Conservation (phyloP, 1,140 invertebrate species). For the Delia radicum region DNA sequence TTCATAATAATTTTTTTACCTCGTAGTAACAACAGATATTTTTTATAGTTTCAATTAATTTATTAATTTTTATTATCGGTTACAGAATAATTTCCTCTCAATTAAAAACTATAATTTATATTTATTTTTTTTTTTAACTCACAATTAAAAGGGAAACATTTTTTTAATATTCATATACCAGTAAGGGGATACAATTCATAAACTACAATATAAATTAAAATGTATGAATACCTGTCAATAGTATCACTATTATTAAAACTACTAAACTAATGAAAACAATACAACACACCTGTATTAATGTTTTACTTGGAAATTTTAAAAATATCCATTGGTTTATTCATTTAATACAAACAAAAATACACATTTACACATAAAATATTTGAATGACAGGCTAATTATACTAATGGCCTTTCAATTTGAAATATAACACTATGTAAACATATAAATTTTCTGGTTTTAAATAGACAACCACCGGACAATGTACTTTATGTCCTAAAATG, state of each 20-base stretch:
- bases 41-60: not conserved
- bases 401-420: constrained; percentile 18
- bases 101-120: not conserved
- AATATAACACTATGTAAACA: constrained; percentile 16
- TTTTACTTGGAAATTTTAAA: not conserved
- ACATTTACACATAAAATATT: not conserved
- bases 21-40: not conserved
- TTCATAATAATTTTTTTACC: not conserved
- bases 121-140: not conserved
- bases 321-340: no score
- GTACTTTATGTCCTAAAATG: no score
- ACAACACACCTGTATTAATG: not conserved
- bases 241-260: not conserved
- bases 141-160: not conserved
- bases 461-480: not conserved
- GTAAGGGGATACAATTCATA: not conserved
- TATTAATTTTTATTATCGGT: not conserved
- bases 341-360: not conserved
- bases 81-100: not conserved
- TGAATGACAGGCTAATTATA: constrained; percentile 16
- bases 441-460: constrained; percentile 4
- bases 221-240: not conserved
- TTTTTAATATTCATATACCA: not conserved
- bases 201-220: not conserved
- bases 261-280: not conserved